phyloP scores from a whole-genome alignment of 1,140 invertebrate genomes.

The Ctenoplectra terminalis region DNA sequence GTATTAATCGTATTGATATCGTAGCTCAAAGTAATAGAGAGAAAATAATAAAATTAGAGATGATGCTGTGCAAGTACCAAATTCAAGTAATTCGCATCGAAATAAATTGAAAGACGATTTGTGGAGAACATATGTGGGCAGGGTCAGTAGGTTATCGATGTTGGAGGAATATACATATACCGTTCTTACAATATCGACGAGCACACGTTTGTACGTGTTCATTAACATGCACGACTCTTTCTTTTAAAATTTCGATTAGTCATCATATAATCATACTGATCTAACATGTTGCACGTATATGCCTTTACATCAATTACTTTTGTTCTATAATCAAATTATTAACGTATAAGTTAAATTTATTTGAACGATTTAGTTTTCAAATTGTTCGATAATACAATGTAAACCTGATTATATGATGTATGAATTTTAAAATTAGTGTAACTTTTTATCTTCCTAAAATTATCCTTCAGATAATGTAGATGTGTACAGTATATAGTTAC shows the following conservation, averaged over 20 bases:
- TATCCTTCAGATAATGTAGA: no score
- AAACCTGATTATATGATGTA: no score
- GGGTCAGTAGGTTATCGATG: slow-evolving; percentile 76
- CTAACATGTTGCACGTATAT: neutral
- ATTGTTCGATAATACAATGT: no score
- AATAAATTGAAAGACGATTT: slow-evolving; percentile 21
- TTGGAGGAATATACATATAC: slow-evolving; percentile 37
- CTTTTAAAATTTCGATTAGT: no score
- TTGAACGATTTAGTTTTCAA: no score
- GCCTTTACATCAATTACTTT: neutral
- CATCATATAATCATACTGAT: neutral
- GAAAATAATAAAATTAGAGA: slow-evolving; percentile 16
- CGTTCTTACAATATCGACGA: slow-evolving; percentile 4
- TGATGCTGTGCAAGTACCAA: neutral
- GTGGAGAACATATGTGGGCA: slow-evolving; percentile 43
- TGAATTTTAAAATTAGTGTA: no score
- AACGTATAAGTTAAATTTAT: neutral
- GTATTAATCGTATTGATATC: neutral
- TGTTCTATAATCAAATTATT: neutral
- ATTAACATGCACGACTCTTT: neutral
- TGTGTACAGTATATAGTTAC: no score
- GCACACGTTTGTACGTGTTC: neutral
- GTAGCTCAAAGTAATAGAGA: neutral
- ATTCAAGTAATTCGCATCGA: slow-evolving; percentile 10
- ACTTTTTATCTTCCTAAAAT: no score